These are phyloP conservation scores for Corythaixoides concolor DNA, from an alignment of 2,113 vertebrate genomes.

Conservation along the genomic window DNA sequence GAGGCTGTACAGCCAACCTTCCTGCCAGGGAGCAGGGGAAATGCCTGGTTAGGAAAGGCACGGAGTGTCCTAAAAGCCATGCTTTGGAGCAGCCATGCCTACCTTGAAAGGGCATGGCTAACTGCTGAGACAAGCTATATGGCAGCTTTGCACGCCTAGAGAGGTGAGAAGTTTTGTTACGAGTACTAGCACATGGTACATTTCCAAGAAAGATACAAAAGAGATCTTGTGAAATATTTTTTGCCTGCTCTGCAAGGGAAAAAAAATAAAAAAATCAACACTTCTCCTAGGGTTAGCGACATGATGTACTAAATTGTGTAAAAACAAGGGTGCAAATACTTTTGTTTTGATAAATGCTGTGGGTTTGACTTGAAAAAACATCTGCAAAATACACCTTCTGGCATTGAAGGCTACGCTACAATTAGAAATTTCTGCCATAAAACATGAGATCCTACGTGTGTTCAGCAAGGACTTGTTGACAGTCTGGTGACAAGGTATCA, in stretches of 20 bases:
- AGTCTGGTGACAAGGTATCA: not conserved
- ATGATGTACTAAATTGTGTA: not conserved
- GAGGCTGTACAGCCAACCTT: accelerated
- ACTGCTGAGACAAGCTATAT: accelerated
- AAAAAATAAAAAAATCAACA: not conserved
- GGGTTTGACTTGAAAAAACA: not conserved
- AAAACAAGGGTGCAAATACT: not conserved
- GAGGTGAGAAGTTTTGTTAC: not conserved
- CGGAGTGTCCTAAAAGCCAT: accelerated
- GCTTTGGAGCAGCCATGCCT: not conserved
- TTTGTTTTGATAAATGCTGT: not conserved
- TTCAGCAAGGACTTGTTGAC: not conserved
- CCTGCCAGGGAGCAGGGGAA: not conserved
- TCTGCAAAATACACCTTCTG: not conserved
- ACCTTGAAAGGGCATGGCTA: not conserved
- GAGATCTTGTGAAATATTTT: not conserved
- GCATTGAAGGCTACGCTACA: not conserved
- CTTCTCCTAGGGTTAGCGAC: not conserved
- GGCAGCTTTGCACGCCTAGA: not conserved
- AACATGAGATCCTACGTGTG: not conserved
- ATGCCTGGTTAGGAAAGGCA: not conserved
- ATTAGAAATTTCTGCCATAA: not conserved
- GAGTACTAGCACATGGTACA: accelerated
- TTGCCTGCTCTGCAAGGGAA: not conserved
- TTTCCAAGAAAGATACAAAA: not conserved